Percentiles rank a stretch among this genome's conserved stretches.
phyloP scores from a whole-genome alignment of 1,140 invertebrate genomes.

The Leptinotarsa texana region DNA sequence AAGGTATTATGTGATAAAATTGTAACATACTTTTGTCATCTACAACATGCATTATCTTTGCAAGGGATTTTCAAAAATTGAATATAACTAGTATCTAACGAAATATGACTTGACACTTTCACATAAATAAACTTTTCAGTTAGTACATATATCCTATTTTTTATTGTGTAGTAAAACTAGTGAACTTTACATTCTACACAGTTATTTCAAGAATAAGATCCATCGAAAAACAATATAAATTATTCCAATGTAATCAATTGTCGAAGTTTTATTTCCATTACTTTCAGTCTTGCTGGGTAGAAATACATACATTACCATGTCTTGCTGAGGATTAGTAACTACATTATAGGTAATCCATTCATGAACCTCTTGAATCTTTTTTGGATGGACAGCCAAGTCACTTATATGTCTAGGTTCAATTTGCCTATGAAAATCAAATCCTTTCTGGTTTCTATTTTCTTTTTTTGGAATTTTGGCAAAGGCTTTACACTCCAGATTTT shows the following conservation, averaged over 20 bases:
- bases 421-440: slow-evolving; percentile 53
- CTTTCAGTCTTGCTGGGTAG: background rate
- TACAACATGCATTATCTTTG: no score
- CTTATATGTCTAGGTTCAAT: slow-evolving; percentile 60
- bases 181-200: no score
- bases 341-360: slow-evolving; percentile 34
- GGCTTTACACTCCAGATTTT: slow-evolving; percentile 4
- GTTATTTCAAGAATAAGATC: background rate
- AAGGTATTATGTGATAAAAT: background rate
- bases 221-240: background rate
- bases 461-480: slow-evolving; percentile 1
- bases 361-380: slow-evolving; percentile 65
- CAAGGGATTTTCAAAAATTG: no score
- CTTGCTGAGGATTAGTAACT: background rate
- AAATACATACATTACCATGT: slow-evolving; percentile 3
- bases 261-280: no score
- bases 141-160: no score
- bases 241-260: no score
- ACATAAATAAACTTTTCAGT: no score
- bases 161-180: no score
- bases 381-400: slow-evolving; percentile 65
- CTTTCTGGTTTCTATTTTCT: slow-evolving; percentile 15
- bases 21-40: no score
- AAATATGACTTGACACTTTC: no score
- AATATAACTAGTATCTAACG: no score